Evolutionary conservation across 2,888 invertebrate genomes (phyloP).

Genomic region (Bombylius discolor): DNA sequence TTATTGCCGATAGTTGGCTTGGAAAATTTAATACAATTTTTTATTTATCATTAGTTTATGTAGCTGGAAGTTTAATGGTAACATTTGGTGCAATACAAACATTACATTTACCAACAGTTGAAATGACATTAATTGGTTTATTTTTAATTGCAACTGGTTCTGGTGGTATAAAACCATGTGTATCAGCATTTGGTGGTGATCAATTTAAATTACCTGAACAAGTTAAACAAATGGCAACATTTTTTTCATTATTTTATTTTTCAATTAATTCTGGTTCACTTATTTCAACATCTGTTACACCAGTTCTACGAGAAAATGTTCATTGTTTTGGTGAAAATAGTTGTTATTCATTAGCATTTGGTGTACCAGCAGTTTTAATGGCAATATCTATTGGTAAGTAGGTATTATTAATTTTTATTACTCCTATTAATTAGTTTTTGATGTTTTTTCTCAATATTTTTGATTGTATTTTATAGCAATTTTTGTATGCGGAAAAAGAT

Average conservation of each 20-base stretch:
- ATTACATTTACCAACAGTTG: conserved; percentile 38
- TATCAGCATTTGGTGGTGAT: conserved; percentile 70
- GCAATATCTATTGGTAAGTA: conserved; percentile 51
- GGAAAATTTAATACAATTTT: conserved; percentile 68
- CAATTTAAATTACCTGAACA: conserved; percentile 55
- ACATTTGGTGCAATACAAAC: conserved; percentile 45
- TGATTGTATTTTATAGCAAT: conserved; percentile 43
- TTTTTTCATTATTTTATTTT: conserved; percentile 69
- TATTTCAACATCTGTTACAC: conserved; percentile 60
- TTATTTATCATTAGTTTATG: conserved; percentile 59
- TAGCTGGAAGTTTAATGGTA: conserved; percentile 52
- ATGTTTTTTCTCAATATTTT: conserved; percentile 24
- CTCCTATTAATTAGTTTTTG: no score
- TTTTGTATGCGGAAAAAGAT: conserved; percentile 52
- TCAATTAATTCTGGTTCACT: conserved; percentile 51
- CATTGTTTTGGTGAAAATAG: conserved; percentile 51
- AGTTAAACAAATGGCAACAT: conserved; percentile 49
- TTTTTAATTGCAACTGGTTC: conserved; percentile 60
- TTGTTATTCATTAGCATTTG: conserved; percentile 62
- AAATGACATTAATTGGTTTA: conserved; percentile 50
- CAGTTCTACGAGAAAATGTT: conserved; percentile 54
- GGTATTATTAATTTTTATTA: no score
- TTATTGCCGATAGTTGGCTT: conserved; percentile 64
- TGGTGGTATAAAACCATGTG: conserved; percentile 74
- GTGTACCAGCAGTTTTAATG: conserved; percentile 62